Percentiles rank a stretch among this genome's conserved stretches.
phyloP scores from a whole-genome alignment of 2,113 vertebrate species.

The Corydoras maculifer region DNA sequence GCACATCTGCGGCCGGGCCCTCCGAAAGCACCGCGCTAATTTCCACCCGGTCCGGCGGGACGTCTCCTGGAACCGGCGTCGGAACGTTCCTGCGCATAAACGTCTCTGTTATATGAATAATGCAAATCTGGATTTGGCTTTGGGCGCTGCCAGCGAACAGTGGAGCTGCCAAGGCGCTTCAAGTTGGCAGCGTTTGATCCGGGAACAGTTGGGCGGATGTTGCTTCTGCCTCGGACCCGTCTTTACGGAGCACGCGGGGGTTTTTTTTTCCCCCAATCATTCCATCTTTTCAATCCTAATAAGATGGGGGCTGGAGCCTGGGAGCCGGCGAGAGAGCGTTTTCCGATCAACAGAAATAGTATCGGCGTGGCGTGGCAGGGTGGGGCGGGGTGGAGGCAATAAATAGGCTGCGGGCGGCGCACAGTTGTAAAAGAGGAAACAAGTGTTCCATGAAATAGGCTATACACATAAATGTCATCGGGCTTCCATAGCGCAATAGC shows the following conservation, averaged over 20 bases:
- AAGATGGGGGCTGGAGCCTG: background rate
- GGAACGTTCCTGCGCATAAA: conserved; percentile 9
- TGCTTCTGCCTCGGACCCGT: conserved; percentile 19
- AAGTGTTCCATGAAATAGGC: conserved; percentile 23
- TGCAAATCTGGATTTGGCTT: conserved; percentile 23
- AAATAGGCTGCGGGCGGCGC: conserved; percentile 12
- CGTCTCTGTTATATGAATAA: conserved; percentile 16
- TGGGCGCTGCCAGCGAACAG: background rate
- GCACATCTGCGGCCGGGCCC: no score
- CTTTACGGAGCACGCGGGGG: conserved; percentile 9
- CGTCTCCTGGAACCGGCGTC: background rate
- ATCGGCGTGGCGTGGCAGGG: background rate
- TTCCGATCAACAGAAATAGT: conserved; percentile 8
- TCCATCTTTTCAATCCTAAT: conserved; percentile 7
- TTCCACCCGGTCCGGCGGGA: background rate
- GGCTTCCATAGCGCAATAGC: background rate
- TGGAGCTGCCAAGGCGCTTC: background rate
- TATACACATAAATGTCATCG: conserved; percentile 13
- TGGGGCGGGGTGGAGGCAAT: conserved; percentile 4
- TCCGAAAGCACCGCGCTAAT: background rate
- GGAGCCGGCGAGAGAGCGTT: conserved; percentile 15
- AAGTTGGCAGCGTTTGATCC: background rate
- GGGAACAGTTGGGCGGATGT: conserved; percentile 6
- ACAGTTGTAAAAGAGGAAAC: conserved; percentile 10
- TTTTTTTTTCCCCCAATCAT: background rate